phyloP scores from a whole-genome alignment of 2,113 vertebrate species.

The Brachyhypopomus occidentalis region DNA sequence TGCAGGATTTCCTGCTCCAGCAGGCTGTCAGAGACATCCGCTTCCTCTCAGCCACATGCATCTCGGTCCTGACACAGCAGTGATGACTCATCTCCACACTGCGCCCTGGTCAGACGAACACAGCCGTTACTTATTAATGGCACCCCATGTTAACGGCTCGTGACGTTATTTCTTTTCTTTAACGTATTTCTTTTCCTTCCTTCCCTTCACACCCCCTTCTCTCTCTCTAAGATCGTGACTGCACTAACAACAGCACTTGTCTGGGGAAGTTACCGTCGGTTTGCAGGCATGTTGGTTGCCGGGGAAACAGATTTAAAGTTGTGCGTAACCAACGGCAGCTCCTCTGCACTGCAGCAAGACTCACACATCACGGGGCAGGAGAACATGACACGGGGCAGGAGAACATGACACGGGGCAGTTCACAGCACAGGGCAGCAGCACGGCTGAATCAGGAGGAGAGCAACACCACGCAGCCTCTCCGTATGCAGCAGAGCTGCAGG shows the following conservation, averaged over 20 bases:
- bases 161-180: not conserved
- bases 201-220: conserved; percentile 4
- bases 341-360: conserved; percentile 56
- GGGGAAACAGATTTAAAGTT: conserved; percentile 58
- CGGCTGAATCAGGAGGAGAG: conserved; percentile 8
- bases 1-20: conserved; percentile 18
- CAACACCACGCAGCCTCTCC: not conserved
- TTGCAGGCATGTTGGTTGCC: conserved; percentile 60
- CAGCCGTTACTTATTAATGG: conserved; percentile 28
- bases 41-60: conserved; percentile 9
- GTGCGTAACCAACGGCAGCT: conserved; percentile 44
- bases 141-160: conserved; percentile 39
- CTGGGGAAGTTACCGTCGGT: conserved; percentile 52
- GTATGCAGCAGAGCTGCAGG: not conserved
- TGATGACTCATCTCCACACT: conserved; percentile 39
- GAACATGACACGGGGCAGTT: conserved; percentile 32
- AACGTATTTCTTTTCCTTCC: conserved; percentile 8
- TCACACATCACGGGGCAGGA: conserved; percentile 44
- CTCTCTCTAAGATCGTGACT: conserved; percentile 53
- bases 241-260: conserved; percentile 53
- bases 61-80: conserved; percentile 16
- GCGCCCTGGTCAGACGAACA: conserved; percentile 13
- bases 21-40: conserved; percentile 1
- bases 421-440: conserved; percentile 30
- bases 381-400: conserved; percentile 28